Percentiles rank a stretch among this genome's conserved stretches.
phyloP scores from a whole-genome alignment of 2,888 invertebrate genomes.

The Acleris laterana region DNA sequence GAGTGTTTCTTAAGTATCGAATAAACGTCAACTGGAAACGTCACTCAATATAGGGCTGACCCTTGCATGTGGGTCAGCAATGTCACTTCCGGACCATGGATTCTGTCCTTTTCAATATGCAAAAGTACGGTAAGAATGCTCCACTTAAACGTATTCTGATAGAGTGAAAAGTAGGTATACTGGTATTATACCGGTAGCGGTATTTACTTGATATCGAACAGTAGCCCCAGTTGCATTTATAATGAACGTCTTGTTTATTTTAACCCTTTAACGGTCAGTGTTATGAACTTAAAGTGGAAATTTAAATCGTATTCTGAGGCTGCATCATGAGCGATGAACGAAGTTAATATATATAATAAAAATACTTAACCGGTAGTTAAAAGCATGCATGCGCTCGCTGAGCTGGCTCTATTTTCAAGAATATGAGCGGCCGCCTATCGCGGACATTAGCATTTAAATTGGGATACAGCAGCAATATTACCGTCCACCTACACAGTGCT shows the following conservation, averaged over 20 bases:
- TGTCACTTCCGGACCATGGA: slow-evolving; percentile 26
- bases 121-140: slow-evolving; percentile 1
- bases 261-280: slow-evolving; percentile 3
- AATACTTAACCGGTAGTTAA: slow-evolving; percentile 46
- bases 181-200: background rate
- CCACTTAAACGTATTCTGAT: background rate
- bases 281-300: slow-evolving; percentile 25
- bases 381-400: slow-evolving; percentile 56
- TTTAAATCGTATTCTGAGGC: slow-evolving; percentile 40
- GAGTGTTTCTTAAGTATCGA: background rate
- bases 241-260: slow-evolving; percentile 13
- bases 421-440: slow-evolving; percentile 55
- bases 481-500: slow-evolving; percentile 4
- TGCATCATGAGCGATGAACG: slow-evolving; percentile 37
- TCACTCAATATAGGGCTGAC: slow-evolving; percentile 1
- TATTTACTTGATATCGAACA: background rate
- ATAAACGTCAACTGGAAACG: slow-evolving; percentile 10
- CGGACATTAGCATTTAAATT: slow-evolving; percentile 71
- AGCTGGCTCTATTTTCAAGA: slow-evolving; percentile 58
- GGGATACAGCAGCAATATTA: slow-evolving; percentile 42
- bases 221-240: slow-evolving; percentile 17
- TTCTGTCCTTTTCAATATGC: slow-evolving; percentile 6
- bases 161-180: background rate
- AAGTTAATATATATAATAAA: slow-evolving; percentile 45
- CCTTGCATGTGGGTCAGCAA: slow-evolving; percentile 17